Evolutionary conservation across 2,113 vertebrate genomes (phyloP).

Genomic region (Crotalus viridis): DNA sequence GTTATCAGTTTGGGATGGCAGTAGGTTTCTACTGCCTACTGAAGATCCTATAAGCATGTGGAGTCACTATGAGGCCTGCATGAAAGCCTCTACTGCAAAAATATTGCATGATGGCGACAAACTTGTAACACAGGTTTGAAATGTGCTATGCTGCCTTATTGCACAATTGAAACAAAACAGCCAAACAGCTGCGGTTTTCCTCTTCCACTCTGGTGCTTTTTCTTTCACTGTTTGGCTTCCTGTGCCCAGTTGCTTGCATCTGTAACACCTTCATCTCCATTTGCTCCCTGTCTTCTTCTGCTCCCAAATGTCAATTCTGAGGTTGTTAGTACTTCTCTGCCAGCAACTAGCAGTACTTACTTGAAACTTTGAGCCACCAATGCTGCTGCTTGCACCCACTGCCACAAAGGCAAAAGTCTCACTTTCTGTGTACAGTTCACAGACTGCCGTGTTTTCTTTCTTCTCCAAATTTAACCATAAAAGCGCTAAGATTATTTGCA

Average conservation of each 20-base stretch:
- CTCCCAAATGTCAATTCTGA: background rate
- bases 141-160: constrained; percentile 19
- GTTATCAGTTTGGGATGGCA: background rate
- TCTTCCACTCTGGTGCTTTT: background rate
- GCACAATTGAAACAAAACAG: background rate
- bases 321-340: background rate
- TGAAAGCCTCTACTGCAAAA: background rate
- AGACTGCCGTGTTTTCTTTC: background rate
- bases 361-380: background rate
- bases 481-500: background rate
- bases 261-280: constrained; percentile 26
- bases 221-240: constrained; percentile 26
- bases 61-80: background rate
- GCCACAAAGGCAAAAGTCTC: background rate
- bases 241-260: constrained; percentile 28
- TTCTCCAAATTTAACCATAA: background rate
- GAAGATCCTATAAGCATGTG: background rate
- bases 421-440: background rate
- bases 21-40: background rate
- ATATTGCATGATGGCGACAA: background rate
- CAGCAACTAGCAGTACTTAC: constrained; percentile 2
- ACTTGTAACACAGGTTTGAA: constrained; percentile 3
- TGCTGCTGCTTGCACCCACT: background rate
- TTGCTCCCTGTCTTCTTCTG: fast-evolving
- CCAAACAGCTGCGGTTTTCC: background rate